A percentile compares a stretch with the other conserved stretches of the same genome.
Evolutionary conservation across 1,140 invertebrate species (phyloP).

Genomic region (Drosophila truncata): DNA sequence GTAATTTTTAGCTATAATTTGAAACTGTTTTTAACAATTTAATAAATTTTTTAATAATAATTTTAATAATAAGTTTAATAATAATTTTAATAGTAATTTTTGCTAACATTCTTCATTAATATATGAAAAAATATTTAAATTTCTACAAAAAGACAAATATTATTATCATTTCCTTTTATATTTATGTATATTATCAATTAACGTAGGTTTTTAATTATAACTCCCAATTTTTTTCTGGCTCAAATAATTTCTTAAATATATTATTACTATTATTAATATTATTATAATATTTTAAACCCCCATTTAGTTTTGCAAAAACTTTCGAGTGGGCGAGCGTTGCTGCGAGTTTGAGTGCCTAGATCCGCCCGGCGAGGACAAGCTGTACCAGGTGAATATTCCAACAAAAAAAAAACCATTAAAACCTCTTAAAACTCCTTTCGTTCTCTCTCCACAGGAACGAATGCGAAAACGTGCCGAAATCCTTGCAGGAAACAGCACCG

Average conservation of each 20-base stretch:
- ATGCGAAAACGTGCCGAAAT: constrained; percentile 87
- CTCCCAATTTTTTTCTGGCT: neutral
- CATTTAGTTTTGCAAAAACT: constrained; percentile 90
- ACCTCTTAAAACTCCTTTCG: neutral
- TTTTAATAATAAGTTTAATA: too few relatives aligned
- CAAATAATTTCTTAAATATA: neutral
- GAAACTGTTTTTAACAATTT: too few relatives aligned
- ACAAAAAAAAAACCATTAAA: too few relatives aligned
- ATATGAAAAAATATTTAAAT: too few relatives aligned
- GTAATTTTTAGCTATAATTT: neutral
- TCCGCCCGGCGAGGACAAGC: constrained; percentile 88
- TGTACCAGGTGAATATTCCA: constrained; percentile 85
- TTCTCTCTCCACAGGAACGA: constrained; percentile 78
- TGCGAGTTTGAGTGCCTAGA: constrained; percentile 92
- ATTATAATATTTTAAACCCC: neutral
- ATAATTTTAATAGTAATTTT: too few relatives aligned
- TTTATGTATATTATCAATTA: too few relatives aligned
- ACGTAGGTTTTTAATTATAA: too few relatives aligned
- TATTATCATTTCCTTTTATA: too few relatives aligned
- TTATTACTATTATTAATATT: neutral
- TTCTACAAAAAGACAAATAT: too few relatives aligned
- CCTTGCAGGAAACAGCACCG: constrained; percentile 87
- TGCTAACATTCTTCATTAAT: too few relatives aligned
- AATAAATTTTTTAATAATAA: too few relatives aligned
- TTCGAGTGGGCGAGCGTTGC: constrained; percentile 90